phyloP scores from a whole-genome alignment of 2,113 vertebrate species.

The Osmerus mordax region DNA sequence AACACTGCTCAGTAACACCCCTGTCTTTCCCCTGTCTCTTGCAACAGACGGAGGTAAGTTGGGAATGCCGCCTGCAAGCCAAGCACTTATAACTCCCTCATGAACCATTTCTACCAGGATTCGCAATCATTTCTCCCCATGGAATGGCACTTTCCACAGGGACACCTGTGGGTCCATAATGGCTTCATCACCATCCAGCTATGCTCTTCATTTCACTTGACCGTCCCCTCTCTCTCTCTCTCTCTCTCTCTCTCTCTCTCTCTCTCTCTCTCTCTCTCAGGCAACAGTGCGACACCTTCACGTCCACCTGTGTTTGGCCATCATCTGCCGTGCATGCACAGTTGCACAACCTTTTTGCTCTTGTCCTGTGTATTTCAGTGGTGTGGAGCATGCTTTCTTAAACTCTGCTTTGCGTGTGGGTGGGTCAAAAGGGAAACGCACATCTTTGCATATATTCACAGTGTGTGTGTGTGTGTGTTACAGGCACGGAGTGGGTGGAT shows the following conservation, averaged over 20 bases:
- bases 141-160: background rate
- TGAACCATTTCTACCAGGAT: constrained; percentile 28
- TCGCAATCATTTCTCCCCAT: background rate
- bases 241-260: background rate
- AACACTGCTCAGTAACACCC: constrained; percentile 41
- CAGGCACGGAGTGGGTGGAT: constrained; percentile 98
- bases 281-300: background rate
- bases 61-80: constrained; percentile 32
- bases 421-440: background rate
- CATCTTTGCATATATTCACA: background rate
- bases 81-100: constrained; percentile 32
- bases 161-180: background rate
- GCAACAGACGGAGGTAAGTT: constrained; percentile 80
- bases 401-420: constrained; percentile 3
- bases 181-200: background rate
- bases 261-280: background rate
- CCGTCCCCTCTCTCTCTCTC: constrained; percentile 21
- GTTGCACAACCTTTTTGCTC: background rate
- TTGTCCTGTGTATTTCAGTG: constrained; percentile 20
- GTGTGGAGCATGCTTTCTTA: constrained; percentile 48
- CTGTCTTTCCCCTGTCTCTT: constrained; percentile 61
- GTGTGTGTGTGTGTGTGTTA: constrained; percentile 7
- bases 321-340: constrained; percentile 56
- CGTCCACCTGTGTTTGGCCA: constrained; percentile 38
- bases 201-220: constrained; percentile 4